phyloP scores from a whole-genome alignment of 2,797 vertebrate species.

The Falco cherrug region DNA sequence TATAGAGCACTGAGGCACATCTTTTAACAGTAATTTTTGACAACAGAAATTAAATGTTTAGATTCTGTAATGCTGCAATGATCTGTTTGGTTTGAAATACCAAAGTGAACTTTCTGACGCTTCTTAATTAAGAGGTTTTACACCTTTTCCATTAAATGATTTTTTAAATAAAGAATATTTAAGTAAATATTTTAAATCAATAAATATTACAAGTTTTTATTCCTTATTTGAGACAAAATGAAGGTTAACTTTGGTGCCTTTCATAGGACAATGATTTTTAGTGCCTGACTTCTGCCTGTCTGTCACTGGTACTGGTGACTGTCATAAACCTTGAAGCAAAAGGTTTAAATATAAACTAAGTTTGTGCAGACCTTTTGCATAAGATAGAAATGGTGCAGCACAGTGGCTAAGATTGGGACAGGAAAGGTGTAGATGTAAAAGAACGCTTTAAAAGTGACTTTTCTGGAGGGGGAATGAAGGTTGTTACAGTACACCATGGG shows the following conservation, averaged over 20 bases:
- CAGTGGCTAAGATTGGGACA: not conserved
- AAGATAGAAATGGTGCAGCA: not conserved
- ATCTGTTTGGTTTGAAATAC: not conserved
- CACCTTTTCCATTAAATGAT: fast-evolving
- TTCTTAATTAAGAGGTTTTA: not conserved
- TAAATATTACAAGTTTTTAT: not conserved
- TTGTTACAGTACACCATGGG: fast-evolving
- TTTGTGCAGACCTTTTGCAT: not conserved
- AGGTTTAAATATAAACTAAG: not conserved
- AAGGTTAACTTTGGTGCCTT: not conserved
- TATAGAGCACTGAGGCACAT: not conserved
- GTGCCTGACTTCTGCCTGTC: not conserved
- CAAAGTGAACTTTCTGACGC: not conserved
- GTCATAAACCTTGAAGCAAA: not conserved
- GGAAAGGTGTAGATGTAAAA: not conserved
- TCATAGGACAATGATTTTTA: not conserved
- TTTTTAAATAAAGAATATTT: not conserved
- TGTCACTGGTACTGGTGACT: not conserved
- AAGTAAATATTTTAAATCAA: too few species aligned
- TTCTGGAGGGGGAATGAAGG: not conserved
- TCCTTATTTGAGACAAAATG: not conserved
- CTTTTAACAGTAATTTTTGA: not conserved
- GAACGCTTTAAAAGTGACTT: not conserved
- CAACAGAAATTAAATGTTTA: not conserved
- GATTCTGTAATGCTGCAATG: not conserved